phyloP scores from a whole-genome alignment of 2,113 vertebrate genomes.

The Etia nguti region DNA sequence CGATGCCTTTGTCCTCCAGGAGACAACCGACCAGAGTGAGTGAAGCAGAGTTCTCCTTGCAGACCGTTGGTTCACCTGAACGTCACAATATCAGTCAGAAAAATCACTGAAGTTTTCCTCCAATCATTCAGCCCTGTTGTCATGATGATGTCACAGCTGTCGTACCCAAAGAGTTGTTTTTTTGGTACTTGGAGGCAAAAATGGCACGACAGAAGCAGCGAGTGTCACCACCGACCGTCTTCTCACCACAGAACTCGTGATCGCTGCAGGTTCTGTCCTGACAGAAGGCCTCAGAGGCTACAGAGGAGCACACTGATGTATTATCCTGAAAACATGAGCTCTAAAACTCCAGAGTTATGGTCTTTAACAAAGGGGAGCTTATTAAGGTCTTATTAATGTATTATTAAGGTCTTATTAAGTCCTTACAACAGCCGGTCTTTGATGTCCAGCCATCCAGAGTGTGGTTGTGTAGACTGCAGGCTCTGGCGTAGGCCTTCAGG shows the following conservation, averaged over 20 bases:
- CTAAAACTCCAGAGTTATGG: background rate
- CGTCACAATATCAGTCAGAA: background rate
- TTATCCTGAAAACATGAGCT: background rate
- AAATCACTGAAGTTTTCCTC: background rate
- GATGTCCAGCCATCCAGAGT: no score
- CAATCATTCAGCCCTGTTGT: background rate
- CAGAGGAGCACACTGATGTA: background rate
- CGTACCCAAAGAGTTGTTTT: background rate
- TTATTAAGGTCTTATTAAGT: no score
- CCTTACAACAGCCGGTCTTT: background rate
- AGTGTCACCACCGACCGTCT: background rate
- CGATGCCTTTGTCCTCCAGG: background rate
- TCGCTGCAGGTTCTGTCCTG: background rate
- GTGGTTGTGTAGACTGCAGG: no score
- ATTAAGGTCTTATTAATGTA: no score
- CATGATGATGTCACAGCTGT: background rate
- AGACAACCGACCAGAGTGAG: constrained; percentile 14
- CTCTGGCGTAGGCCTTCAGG: no score
- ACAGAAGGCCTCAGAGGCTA: background rate
- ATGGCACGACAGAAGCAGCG: constrained; percentile 16
- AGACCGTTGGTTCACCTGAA: background rate
- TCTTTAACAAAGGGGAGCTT: no score
- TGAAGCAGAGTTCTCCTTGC: background rate
- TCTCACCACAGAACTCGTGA: no score
- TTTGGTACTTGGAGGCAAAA: constrained; percentile 1